Conservation (phyloP, 2,113 vertebrate species). For the Trogon surrucura region DNA sequence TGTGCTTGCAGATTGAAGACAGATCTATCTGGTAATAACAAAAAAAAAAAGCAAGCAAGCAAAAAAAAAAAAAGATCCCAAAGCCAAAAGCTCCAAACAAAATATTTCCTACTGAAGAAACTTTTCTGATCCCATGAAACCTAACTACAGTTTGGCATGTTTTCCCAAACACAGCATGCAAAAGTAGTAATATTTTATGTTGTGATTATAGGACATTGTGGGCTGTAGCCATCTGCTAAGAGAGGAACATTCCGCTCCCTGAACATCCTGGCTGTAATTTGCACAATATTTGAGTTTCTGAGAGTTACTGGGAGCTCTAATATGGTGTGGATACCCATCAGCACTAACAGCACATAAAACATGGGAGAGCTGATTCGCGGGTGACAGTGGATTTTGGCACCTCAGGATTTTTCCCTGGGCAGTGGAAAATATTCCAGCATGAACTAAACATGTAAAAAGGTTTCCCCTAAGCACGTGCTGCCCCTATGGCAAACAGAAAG, state of each 20-base stretch:
- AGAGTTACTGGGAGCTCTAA: not conserved
- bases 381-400: conserved; percentile 5
- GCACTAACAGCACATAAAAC: not conserved
- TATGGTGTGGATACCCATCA: not conserved
- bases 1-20: conserved; percentile 10
- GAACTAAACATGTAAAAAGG: not conserved
- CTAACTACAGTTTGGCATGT: not conserved
- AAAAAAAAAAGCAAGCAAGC: not conserved
- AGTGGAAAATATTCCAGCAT: not conserved
- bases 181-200: conserved; percentile 59
- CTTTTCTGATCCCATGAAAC: conserved; percentile 1
- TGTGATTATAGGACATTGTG: conserved; percentile 26
- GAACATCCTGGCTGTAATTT: conserved; percentile 52
- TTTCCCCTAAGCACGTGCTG: not conserved
- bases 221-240: conserved; percentile 57
- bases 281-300: conserved; percentile 10
- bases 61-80: not conserved
- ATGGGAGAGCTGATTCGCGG: not conserved
- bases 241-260: conserved; percentile 39
- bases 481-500: not conserved
- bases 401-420: not conserved
- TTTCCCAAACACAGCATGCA: conserved; percentile 31
- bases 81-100: not conserved
- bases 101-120: conserved; percentile 30
- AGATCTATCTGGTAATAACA: not conserved